Evolutionary conservation across 2,113 vertebrate species (phyloP).

Genomic region (Dicrurus megarhynchus): DNA sequence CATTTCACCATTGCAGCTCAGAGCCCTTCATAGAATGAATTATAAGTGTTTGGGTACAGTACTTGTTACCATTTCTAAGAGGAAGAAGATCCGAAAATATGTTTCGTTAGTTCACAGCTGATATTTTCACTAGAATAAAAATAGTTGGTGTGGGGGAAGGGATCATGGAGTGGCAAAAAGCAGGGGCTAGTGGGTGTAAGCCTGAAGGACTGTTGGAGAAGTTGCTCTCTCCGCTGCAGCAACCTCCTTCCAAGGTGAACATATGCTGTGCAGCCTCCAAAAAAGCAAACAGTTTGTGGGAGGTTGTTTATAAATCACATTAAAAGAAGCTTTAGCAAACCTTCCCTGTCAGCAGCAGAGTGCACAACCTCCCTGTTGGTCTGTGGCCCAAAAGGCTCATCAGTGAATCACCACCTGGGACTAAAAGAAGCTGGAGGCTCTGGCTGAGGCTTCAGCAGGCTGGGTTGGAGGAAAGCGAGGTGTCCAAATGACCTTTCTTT

Average conservation of each 20-base stretch:
- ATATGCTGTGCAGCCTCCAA: neutral
- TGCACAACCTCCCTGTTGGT: neutral
- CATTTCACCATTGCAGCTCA: constrained; percentile 24
- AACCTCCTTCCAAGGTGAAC: constrained; percentile 45
- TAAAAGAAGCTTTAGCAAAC: neutral
- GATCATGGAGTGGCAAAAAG: neutral
- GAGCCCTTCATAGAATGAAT: neutral
- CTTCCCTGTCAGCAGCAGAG: neutral
- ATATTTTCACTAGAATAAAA: constrained; percentile 35
- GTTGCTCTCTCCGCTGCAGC: constrained; percentile 18
- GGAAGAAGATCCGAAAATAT: constrained; percentile 14
- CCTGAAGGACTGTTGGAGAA: neutral
- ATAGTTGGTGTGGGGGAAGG: neutral
- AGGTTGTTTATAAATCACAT: neutral
- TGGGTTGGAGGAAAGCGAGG: neutral
- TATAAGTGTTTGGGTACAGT: neutral
- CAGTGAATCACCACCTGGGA: neutral
- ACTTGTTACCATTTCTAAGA: neutral
- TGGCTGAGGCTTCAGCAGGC: neutral
- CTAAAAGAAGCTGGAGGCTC: neutral
- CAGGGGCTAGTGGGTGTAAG: constrained; percentile 17
- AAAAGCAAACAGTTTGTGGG: constrained; percentile 20
- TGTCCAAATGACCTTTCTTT: neutral
- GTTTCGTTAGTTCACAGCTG: constrained; percentile 2
- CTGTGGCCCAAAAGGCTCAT: neutral